Percentiles rank a stretch among this genome's conserved stretches.
Conservation (phyloP, 2,888 invertebrate species). For the Acrobasis repandana region DNA sequence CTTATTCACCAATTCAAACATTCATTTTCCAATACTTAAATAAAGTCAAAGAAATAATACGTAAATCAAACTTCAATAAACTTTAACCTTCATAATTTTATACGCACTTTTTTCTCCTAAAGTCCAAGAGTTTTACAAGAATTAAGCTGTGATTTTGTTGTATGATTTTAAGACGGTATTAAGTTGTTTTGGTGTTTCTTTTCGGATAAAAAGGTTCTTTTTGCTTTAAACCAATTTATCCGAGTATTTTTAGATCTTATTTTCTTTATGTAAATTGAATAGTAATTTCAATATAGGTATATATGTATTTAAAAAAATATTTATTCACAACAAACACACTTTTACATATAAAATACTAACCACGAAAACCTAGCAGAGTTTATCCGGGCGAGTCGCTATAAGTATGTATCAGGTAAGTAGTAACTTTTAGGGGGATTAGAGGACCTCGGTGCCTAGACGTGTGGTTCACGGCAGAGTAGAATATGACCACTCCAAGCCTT, state of each 20-base stretch:
- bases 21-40: background rate
- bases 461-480: no score
- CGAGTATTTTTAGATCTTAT: no score
- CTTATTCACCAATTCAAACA: no score
- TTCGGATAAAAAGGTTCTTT: background rate
- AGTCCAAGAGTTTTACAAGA: background rate
- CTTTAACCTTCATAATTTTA: background rate
- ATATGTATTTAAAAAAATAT: no score
- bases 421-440: no score
- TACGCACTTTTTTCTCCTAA: background rate
- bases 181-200: background rate
- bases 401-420: no score
- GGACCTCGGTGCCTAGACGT: no score
- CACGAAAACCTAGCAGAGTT: no score
- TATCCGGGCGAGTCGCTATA: no score
- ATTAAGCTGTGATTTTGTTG: background rate
- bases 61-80: background rate
- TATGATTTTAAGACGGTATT: background rate
- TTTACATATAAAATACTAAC: no score
- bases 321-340: no score
- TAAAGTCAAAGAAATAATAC: background rate
- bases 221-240: background rate
- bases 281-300: background rate
- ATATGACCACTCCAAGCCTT: no score
- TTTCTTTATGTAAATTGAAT: background rate